A percentile compares a stretch with the other conserved stretches of the same genome.
These are phyloP conservation scores for Tachysurus fulvidraco DNA, from an alignment of 2,113 vertebrate genomes.

Conservation along the genomic window DNA sequence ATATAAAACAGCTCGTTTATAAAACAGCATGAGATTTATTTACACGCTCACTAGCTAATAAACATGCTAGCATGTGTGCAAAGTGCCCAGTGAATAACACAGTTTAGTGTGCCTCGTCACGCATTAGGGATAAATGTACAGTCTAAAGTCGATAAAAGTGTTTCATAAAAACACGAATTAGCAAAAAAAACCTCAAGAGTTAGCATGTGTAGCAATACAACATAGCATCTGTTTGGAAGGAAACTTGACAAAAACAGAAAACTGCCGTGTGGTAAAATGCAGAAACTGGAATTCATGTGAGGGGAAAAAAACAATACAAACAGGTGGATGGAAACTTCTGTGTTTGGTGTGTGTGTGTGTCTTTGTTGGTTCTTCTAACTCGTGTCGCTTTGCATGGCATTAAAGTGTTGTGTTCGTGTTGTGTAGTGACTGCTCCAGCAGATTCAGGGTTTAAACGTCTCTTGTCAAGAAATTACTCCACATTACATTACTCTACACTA, in stretches of 20 bases:
- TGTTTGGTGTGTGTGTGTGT: conserved; percentile 17
- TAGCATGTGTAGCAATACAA: neutral
- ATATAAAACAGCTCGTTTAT: neutral
- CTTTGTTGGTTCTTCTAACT: neutral
- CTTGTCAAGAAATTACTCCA: neutral
- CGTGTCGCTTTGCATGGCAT: conserved; percentile 23
- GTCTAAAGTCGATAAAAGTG: neutral
- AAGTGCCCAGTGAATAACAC: too few species aligned
- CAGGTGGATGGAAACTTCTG: conserved; percentile 2
- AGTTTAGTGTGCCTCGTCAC: too few species aligned
- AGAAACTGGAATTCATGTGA: neutral
- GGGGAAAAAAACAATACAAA: neutral
- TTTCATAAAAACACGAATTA: neutral
- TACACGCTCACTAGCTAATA: neutral
- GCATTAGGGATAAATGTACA: too few species aligned
- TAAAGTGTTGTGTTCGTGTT: neutral
- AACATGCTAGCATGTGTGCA: neutral
- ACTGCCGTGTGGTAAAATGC: neutral
- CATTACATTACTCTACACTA: too few species aligned
- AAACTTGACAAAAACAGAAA: neutral
- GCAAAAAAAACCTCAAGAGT: neutral
- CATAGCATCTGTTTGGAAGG: neutral
- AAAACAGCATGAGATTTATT: neutral
- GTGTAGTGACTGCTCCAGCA: conserved; percentile 28
- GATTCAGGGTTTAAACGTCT: neutral